Conservation (phyloP, 1,140 invertebrate species). For the Chironomus striatipennis region DNA sequence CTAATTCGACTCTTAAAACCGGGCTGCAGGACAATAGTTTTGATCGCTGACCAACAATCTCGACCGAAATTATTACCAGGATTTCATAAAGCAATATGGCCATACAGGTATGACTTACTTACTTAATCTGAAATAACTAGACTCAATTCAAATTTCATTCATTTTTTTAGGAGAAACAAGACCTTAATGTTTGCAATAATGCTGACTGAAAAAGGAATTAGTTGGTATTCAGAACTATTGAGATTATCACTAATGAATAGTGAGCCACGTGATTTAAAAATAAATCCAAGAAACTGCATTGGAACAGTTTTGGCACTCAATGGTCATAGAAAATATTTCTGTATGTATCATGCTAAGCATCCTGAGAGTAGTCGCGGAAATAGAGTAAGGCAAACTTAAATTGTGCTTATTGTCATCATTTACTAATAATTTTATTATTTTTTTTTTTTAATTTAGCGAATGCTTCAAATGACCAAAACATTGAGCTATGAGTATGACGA, state of each 20-base stretch:
- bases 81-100: slow-evolving; percentile 90
- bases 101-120: slow-evolving; percentile 48
- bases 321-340: slow-evolving; percentile 94
- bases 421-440: slow-evolving; percentile 20
- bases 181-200: slow-evolving; percentile 90
- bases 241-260: slow-evolving; percentile 61
- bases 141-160: slow-evolving; percentile 26
- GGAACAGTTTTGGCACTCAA: slow-evolving; percentile 95
- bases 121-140: slow-evolving; percentile 58
- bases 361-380: slow-evolving; percentile 46
- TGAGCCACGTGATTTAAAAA: slow-evolving; percentile 71
- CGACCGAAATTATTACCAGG: slow-evolving; percentile 76
- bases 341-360: slow-evolving; percentile 96
- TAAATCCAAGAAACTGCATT: slow-evolving; percentile 94
- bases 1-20: slow-evolving; percentile 88
- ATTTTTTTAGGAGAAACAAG: slow-evolving; percentile 56
- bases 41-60: slow-evolving; percentile 82
- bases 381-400: slow-evolving; percentile 41
- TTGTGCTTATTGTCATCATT: slow-evolving; percentile 24
- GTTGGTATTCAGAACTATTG: slow-evolving; percentile 87
- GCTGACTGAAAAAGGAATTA: slow-evolving; percentile 80
- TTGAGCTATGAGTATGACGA: slow-evolving; percentile 47
- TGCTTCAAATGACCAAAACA: slow-evolving; percentile 54
- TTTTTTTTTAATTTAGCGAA: slow-evolving; percentile 42
- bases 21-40: slow-evolving; percentile 85